These are phyloP conservation scores for Troglohyphantes excavatus DNA, from an alignment of 2,888 invertebrate species.

Conservation along the genomic window DNA sequence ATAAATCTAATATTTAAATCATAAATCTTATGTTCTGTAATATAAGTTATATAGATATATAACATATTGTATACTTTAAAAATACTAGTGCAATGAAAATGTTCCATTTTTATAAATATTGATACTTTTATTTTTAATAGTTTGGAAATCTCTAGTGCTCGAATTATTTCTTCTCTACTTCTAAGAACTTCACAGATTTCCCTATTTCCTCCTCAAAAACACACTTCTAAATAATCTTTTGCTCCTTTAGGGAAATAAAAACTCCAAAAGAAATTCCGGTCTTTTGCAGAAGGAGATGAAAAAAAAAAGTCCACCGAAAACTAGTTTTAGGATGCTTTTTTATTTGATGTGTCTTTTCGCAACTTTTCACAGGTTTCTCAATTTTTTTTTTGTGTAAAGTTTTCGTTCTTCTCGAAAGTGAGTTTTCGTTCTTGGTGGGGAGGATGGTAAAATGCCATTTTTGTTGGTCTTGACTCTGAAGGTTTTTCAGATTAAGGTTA, in stretches of 20 bases:
- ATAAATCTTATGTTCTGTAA: no score
- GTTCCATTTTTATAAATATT: no score
- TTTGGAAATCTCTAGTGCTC: background rate
- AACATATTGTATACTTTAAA: no score
- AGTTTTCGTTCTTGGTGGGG: background rate
- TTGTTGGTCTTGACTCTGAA: background rate
- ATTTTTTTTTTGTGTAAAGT: background rate
- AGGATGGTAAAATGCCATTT: background rate
- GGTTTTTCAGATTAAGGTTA: background rate
- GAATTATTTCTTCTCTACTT: background rate
- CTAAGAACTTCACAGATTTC: background rate
- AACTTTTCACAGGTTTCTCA: no score
- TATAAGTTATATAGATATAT: no score
- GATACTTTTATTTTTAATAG: background rate
- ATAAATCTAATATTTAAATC: no score
- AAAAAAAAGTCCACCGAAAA: background rate
- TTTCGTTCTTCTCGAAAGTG: background rate
- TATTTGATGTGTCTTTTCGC: background rate
- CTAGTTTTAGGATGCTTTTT: background rate
- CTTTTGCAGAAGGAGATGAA: background rate
- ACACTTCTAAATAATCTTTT: background rate
- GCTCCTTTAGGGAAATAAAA: background rate
- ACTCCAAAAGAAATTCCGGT: background rate
- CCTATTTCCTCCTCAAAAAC: background rate
- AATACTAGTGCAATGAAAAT: no score